Evolutionary conservation across 2,797 vertebrate species (phyloP).

Genomic region (Ceyx erithaca): DNA sequence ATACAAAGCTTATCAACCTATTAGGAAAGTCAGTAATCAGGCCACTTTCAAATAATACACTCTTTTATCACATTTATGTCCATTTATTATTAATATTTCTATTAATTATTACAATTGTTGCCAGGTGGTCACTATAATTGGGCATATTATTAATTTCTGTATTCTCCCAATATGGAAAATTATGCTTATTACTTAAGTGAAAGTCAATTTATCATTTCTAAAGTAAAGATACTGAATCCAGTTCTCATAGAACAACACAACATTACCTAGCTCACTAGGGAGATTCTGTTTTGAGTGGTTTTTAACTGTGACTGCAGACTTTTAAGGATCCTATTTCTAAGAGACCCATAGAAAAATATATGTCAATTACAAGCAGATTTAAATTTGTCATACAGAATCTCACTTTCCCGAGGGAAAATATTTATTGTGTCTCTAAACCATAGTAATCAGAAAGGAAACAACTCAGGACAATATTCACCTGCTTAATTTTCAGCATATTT

Average conservation of each 20-base stretch:
- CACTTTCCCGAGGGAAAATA: not conserved
- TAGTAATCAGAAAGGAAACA: not conserved
- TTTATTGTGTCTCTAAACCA: not conserved
- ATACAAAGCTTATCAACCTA: fast-evolving
- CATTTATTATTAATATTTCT: no score
- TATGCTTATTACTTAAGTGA: not conserved
- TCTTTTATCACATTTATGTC: not conserved
- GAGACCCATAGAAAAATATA: not conserved
- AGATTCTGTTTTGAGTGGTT: not conserved
- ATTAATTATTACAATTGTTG: no score
- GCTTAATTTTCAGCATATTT: not conserved
- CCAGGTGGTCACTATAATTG: no score
- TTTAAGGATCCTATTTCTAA: not conserved
- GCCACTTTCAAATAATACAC: fast-evolving
- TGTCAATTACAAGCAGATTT: not conserved
- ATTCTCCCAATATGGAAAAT: not conserved
- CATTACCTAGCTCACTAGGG: not conserved
- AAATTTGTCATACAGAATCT: not conserved
- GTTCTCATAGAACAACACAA: not conserved
- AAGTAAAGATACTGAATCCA: not conserved
- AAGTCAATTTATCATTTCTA: not conserved
- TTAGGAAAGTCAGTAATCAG: not conserved
- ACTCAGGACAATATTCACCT: not conserved
- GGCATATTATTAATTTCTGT: not conserved
- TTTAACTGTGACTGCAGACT: not conserved